phyloP scores from a whole-genome alignment of 2,113 vertebrate genomes.

The Neolamprologus sp. region DNA sequence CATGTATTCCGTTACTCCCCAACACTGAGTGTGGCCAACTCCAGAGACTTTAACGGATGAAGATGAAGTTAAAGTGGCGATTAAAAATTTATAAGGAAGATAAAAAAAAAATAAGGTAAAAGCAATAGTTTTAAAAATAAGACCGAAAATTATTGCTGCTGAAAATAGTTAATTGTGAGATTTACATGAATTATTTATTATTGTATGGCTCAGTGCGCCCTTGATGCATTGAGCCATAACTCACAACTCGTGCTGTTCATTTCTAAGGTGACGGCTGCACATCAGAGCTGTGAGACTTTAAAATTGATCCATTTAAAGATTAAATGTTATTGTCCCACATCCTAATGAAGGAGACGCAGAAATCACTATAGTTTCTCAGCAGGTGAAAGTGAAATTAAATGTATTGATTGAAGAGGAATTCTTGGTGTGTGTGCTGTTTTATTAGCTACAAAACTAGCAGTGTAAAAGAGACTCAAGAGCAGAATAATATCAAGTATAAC shows the following conservation, averaged over 20 bases:
- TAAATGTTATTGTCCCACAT: not conserved
- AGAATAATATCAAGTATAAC: not conserved
- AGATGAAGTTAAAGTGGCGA: not conserved
- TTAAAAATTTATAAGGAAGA: not conserved
- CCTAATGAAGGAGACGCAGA: not conserved
- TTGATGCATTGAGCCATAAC: rapidly evolving
- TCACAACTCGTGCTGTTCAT: rapidly evolving
- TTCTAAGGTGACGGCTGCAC: not conserved
- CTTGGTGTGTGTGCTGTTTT: not conserved
- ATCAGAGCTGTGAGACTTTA: not conserved
- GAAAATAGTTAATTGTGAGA: not conserved
- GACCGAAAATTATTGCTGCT: not conserved
- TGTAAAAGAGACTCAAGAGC: not conserved
- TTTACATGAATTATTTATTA: not conserved
- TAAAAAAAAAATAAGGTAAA: not conserved
- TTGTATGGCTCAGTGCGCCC: not conserved
- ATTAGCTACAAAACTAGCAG: not conserved
- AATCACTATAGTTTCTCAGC: not conserved
- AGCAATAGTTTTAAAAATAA: not conserved
- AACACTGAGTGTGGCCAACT: not conserved
- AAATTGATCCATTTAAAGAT: not conserved
- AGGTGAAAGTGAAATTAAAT: not conserved
- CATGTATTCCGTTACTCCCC: no score
- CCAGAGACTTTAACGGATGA: not conserved
- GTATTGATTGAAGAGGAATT: not conserved